Base-by-base conservation (phyloP, 1,140 invertebrate species). In the Copidosoma floridanum region DNA sequence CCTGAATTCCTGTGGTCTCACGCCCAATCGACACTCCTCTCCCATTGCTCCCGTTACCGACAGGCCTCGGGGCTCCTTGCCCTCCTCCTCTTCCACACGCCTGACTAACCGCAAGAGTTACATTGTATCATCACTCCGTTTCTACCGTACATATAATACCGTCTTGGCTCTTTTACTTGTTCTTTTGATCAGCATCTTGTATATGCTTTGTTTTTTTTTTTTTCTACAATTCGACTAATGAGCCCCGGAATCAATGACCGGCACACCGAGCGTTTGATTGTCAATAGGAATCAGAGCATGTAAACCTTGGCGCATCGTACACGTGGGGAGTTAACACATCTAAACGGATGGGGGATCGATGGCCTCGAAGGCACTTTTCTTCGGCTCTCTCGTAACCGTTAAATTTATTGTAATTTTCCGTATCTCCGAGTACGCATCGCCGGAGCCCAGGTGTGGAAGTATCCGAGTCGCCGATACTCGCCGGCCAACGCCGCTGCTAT, bases 351-450 rank as follows among this genome's bases (percentile, higher is more conserved):
- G 40, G 51, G 61, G 58, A 69, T 67, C 69, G 69, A 69, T 69
- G 68, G 58, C 61, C 64, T 65, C 58, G 47, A n/a, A n/a, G n/a
- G n/a, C n/a, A n/a, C 57, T 67, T 68, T 54, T 58, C 63, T 60
- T 64, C 74, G 61, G 66, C 71, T 71, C 68, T 73, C 75, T 75
- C 70, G 70, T 79, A 77, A 74, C 71, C 71, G 72, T 73, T 77
- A 74, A 80, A 79, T 80, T 77, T 77, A 78, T 78, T 79, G 70
- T 78, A 79, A 80, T 80, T 78, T 79, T 80, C 66, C 71, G 68
- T 78, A 80, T 79, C 75, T 74, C n/a, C n/a, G 64, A 48, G 56
- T 59, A 52, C 67, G 64, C 61, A 76, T 75, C 71, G 55, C 65
- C 69, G 68, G 69, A 75, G 44, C 57, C 43, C 40, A 43, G 53